These are phyloP conservation scores for Malurus leucopterus DNA, from an alignment of 2,797 vertebrate species.

Conservation along the genomic window DNA sequence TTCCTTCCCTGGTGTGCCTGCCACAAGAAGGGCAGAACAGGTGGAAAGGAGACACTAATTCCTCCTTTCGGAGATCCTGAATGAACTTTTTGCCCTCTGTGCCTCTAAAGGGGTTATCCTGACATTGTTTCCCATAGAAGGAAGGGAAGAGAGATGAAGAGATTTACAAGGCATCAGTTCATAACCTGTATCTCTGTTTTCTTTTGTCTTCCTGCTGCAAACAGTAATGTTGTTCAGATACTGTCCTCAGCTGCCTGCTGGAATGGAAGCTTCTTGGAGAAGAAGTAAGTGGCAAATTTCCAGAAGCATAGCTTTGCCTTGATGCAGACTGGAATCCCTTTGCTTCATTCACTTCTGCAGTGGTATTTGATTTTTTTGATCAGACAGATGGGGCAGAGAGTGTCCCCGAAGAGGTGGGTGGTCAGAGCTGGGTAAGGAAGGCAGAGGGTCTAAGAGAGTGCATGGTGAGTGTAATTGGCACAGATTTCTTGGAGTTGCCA, in stretches of 20 bases:
- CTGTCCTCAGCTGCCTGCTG: slow-evolving; percentile 94
- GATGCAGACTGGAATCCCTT: not conserved
- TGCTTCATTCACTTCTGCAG: not conserved
- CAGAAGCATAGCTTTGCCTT: not conserved
- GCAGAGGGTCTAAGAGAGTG: not conserved
- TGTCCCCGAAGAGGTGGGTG: not conserved
- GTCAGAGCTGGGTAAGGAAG: not conserved
- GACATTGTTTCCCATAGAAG: not conserved
- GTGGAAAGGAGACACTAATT: not conserved
- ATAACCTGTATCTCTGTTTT: not conserved
- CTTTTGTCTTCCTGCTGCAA: slow-evolving; percentile 21
- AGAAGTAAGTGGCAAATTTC: slow-evolving; percentile 79
- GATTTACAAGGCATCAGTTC: not conserved
- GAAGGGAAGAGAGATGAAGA: not conserved
- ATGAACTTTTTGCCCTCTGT: not conserved
- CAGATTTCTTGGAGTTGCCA: not conserved
- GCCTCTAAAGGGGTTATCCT: not conserved
- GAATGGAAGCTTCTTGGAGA: slow-evolving; percentile 97
- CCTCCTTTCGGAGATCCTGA: not conserved
- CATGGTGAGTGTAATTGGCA: not conserved
- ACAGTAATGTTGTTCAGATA: slow-evolving; percentile 87
- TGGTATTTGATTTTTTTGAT: not conserved
- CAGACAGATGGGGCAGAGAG: not conserved
- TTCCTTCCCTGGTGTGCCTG: not conserved
- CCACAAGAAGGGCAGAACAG: not conserved